A percentile compares a stretch with the other conserved stretches of the same genome.
phyloP scores from a whole-genome alignment of 2,888 invertebrate species.

The Ichneumoninae sp. region DNA sequence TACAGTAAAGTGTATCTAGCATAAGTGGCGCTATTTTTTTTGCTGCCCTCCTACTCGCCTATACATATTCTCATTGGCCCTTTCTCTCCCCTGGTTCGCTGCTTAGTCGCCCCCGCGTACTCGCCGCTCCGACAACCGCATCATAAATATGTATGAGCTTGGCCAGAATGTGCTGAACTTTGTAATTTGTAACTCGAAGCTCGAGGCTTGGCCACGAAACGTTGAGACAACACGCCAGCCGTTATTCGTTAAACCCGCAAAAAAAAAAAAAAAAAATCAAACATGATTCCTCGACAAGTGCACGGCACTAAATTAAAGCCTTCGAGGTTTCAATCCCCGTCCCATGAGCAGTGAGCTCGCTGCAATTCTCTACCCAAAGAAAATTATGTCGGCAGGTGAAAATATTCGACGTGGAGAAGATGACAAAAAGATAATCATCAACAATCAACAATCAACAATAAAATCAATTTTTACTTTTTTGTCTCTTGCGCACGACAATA shows the following conservation, averaged over 20 bases:
- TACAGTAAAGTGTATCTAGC: slow-evolving; percentile 9
- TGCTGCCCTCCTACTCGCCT: neutral
- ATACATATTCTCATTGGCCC: slow-evolving; percentile 19
- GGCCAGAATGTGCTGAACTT: slow-evolving; percentile 71
- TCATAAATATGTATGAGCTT: slow-evolving; percentile 72
- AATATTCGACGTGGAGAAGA: neutral
- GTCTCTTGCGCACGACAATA: neutral
- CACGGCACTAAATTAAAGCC: slow-evolving; percentile 14
- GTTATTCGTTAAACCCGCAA: slow-evolving; percentile 18
- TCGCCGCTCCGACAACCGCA: slow-evolving; percentile 42
- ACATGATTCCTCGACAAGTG: slow-evolving; percentile 32
- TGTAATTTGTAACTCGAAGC: slow-evolving; percentile 75
- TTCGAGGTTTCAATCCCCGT: slow-evolving; percentile 14
- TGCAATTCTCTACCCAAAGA: slow-evolving; percentile 20
- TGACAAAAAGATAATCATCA: no score
- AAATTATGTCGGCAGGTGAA: slow-evolving; percentile 17
- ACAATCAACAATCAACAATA: no score
- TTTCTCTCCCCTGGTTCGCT: slow-evolving; percentile 23
- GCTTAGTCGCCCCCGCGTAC: slow-evolving; percentile 45
- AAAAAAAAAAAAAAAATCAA: slow-evolving; percentile 26
- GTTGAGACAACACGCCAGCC: slow-evolving; percentile 70
- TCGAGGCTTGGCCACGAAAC: slow-evolving; percentile 67
- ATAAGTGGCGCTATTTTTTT: slow-evolving; percentile 8
- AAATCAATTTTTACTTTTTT: no score
- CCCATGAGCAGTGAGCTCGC: neutral